Conservation (phyloP, 2,797 vertebrate species). For the Oophaga sylvatica region DNA sequence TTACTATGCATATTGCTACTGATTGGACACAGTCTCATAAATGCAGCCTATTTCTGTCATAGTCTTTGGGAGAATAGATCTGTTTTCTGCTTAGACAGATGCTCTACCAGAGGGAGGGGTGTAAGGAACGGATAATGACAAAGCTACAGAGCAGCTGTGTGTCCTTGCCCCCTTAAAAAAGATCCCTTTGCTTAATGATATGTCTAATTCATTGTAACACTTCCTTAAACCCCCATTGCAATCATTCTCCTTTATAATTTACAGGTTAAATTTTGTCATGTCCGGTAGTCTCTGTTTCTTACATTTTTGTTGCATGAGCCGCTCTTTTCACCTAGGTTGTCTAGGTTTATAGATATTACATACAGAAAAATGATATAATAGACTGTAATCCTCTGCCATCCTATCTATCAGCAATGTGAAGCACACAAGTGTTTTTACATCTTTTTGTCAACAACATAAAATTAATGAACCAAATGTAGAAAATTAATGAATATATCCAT, state of each 20-base stretch:
- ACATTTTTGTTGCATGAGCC: neutral
- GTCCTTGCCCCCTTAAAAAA: slow-evolving; percentile 68
- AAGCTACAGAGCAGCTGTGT: slow-evolving; percentile 69
- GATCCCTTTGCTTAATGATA: slow-evolving; percentile 69
- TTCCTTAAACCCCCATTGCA: slow-evolving; percentile 66
- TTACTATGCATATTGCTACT: slow-evolving; percentile 95
- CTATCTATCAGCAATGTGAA: slow-evolving; percentile 60
- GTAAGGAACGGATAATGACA: slow-evolving; percentile 65
- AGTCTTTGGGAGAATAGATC: slow-evolving; percentile 81
- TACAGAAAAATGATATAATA: slow-evolving; percentile 5
- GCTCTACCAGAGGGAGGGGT: slow-evolving; percentile 69
- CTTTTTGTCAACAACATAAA: slow-evolving; percentile 67
- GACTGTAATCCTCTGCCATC: slow-evolving; percentile 27
- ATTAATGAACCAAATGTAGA: slow-evolving; percentile 71
- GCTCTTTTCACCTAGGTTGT: neutral
- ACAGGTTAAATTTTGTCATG: neutral
- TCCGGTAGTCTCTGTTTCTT: neutral
- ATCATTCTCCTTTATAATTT: slow-evolving; percentile 43
- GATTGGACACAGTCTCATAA: slow-evolving; percentile 85
- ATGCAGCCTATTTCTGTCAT: slow-evolving; percentile 93
- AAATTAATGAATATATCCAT: slow-evolving; percentile 70
- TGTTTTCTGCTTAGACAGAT: slow-evolving; percentile 82
- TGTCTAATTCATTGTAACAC: slow-evolving; percentile 67
- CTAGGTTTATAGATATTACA: neutral
- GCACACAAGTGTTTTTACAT: slow-evolving; percentile 34